These are phyloP conservation scores for Bubalus kerabau DNA, from an alignment of 2,113 vertebrate genomes.

Conservation along the genomic window DNA sequence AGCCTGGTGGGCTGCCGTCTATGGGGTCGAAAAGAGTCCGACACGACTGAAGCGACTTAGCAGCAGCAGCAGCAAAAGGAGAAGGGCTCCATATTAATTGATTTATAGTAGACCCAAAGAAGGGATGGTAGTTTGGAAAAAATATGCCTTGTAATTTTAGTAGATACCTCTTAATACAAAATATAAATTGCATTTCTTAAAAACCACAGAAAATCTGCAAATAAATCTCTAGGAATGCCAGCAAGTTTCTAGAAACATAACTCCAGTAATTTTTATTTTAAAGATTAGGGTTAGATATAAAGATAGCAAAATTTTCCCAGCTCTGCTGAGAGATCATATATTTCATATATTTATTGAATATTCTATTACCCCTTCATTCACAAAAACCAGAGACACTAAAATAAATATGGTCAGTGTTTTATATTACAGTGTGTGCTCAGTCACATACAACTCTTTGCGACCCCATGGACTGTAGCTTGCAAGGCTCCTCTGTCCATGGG, in stretches of 20 bases:
- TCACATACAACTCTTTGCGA: neutral
- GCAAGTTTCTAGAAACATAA: slow-evolving; percentile 37
- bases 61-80: neutral
- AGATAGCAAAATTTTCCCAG: neutral
- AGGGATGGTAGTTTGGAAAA: neutral
- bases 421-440: neutral
- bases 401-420: slow-evolving; percentile 10
- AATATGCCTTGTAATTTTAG: slow-evolving; percentile 40
- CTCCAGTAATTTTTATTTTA: slow-evolving; percentile 11
- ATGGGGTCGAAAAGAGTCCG: accelerated
- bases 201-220: slow-evolving; percentile 10
- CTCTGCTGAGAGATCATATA: neutral
- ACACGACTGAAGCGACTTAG: no score
- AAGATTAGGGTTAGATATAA: neutral
- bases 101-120: slow-evolving; percentile 37
- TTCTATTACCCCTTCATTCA: neutral
- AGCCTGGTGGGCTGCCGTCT: no score
- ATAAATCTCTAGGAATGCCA: neutral
- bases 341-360: neutral
- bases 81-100: slow-evolving; percentile 41
- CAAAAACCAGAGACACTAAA: neutral
- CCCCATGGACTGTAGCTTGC: neutral
- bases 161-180: slow-evolving; percentile 6
- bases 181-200: slow-evolving; percentile 26
- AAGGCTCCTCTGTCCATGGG: neutral